Conservation (phyloP, 2,113 vertebrate species). For the Brachyistius frenatus region DNA sequence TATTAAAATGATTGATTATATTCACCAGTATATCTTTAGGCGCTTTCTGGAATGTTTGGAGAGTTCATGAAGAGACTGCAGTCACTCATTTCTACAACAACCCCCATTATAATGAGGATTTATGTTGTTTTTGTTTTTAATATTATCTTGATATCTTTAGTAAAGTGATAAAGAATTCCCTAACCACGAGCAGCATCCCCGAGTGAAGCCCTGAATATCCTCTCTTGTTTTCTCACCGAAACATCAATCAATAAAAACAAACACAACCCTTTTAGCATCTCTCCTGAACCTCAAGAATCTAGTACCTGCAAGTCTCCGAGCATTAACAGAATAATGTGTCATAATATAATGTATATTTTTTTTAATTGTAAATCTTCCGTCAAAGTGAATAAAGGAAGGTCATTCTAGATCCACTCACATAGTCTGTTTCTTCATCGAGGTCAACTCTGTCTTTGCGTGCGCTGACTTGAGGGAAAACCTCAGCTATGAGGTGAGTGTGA, state of each 20-base stretch:
- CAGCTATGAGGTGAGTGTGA: slow-evolving; percentile 81
- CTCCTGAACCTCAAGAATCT: background rate
- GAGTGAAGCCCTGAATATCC: background rate
- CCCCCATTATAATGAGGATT: slow-evolving; percentile 11
- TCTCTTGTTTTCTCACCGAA: background rate
- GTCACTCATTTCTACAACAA: slow-evolving; percentile 5
- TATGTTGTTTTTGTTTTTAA: slow-evolving; percentile 1
- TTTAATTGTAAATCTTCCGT: no score
- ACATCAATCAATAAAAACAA: slow-evolving; percentile 12
- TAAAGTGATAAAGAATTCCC: background rate
- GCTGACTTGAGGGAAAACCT: slow-evolving; percentile 93
- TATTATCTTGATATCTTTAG: background rate
- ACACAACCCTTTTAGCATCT: background rate
- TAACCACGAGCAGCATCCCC: background rate
- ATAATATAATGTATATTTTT: no score
- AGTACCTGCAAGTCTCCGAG: background rate
- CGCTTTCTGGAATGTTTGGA: background rate
- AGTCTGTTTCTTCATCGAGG: slow-evolving; percentile 94
- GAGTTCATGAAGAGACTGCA: background rate
- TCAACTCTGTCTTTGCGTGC: slow-evolving; percentile 87
- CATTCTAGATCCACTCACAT: slow-evolving; percentile 85
- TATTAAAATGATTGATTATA: background rate
- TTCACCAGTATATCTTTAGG: background rate
- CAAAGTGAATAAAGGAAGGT: no score
- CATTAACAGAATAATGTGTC: background rate